Conservation (phyloP, 2,113 vertebrate genomes). For the Lota lota region DNA sequence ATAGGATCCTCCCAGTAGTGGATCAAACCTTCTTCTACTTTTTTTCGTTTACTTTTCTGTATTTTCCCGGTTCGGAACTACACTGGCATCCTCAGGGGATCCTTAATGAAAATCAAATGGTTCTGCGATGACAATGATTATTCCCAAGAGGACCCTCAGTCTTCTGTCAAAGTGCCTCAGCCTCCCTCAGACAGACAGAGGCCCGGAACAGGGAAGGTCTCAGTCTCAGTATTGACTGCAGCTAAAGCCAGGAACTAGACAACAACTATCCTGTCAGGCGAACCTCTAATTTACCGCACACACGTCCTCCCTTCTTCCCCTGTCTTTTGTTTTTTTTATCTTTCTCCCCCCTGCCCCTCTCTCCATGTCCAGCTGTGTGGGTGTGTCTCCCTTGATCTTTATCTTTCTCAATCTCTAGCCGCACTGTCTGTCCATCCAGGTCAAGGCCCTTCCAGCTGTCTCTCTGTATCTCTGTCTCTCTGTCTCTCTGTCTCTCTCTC, state of each 20-base stretch:
- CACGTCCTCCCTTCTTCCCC: constrained; percentile 6
- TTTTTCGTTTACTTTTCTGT: constrained; percentile 2
- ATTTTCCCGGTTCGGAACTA: constrained; percentile 4
- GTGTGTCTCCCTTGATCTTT: no score
- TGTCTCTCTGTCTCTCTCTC: no score
- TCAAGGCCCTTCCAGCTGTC: no score
- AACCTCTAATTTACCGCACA: constrained; percentile 33
- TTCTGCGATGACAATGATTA: constrained; percentile 24
- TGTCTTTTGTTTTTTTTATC: not conserved
- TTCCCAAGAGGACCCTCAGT: constrained; percentile 5
- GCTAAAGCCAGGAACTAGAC: not conserved
- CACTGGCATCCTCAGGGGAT: constrained; percentile 11
- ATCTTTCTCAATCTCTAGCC: no score
- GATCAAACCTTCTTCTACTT: not conserved
- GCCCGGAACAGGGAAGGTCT: constrained; percentile 9
- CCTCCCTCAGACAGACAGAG: constrained; percentile 7
- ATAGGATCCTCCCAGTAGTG: not conserved
- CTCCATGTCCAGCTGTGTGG: constrained; percentile 5
- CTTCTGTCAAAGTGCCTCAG: constrained; percentile 6
- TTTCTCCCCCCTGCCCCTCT: not conserved
- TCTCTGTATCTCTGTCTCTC: no score
- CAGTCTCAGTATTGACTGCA: constrained; percentile 25
- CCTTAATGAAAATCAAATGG: not conserved
- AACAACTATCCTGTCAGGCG: constrained; percentile 10
- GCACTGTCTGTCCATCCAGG: no score